phyloP scores from a whole-genome alignment of 2,888 invertebrate species.

The Eristalis pertinax region DNA sequence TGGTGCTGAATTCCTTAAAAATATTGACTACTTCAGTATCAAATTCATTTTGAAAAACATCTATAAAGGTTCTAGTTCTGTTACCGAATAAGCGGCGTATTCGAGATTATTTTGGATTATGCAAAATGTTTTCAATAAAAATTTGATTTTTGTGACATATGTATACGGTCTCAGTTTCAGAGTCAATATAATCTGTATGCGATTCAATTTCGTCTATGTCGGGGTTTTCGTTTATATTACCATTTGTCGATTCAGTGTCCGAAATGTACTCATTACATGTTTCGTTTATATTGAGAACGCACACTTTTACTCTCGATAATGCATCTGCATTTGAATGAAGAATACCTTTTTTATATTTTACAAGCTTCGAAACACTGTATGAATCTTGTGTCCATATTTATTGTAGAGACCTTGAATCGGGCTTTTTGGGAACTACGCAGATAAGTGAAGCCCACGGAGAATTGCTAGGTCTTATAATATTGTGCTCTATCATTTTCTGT shows the following conservation, averaged over 20 bases:
- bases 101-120: constrained; percentile 11
- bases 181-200: constrained; percentile 9
- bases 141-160: constrained; percentile 37
- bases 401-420: constrained; percentile 8
- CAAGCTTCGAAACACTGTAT: constrained; percentile 18
- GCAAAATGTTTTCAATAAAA: background rate
- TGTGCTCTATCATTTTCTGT: background rate
- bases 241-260: constrained; percentile 17
- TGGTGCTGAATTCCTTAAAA: constrained; percentile 31
- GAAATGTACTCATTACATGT: constrained; percentile 1
- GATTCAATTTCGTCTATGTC: constrained; percentile 21
- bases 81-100: constrained; percentile 24
- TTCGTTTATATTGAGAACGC: constrained; percentile 26
- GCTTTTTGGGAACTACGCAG: background rate
- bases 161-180: constrained; percentile 35
- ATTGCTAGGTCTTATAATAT: background rate
- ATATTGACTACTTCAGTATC: constrained; percentile 35
- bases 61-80: constrained; percentile 13
- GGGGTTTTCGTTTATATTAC: constrained; percentile 8
- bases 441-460: constrained; percentile 23
- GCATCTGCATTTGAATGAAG: constrained; percentile 60
- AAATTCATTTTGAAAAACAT: constrained; percentile 27
- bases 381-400: constrained; percentile 13
- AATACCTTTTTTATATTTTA: background rate
- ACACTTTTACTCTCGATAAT: constrained; percentile 57